These are phyloP conservation scores for Electrophaes corylata DNA, from an alignment of 2,888 invertebrate species.

Conservation along the genomic window DNA sequence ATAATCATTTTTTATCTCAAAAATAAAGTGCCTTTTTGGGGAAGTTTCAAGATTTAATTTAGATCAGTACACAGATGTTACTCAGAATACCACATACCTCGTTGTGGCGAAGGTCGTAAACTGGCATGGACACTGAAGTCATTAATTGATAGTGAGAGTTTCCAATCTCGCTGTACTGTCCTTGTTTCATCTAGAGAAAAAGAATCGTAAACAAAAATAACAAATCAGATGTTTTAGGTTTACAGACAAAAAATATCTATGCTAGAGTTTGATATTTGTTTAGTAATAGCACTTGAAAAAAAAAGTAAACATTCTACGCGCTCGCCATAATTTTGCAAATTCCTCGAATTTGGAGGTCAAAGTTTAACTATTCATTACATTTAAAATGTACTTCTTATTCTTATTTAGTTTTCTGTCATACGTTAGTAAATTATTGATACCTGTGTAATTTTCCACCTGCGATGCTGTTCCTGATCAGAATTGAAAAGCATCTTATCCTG, in stretches of 20 bases:
- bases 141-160: slow-evolving; percentile 90
- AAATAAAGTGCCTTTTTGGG: slow-evolving; percentile 31
- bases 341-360: no score
- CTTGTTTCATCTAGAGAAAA: slow-evolving; percentile 81
- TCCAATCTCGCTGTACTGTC: slow-evolving; percentile 85
- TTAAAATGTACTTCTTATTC: not conserved
- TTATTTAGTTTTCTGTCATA: no score
- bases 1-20: slow-evolving; percentile 6
- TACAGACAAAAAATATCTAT: no score
- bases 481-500: slow-evolving; percentile 85
- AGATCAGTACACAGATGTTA: slow-evolving; percentile 1
- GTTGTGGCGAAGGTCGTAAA: slow-evolving; percentile 93
- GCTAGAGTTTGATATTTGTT: no score
- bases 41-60: slow-evolving; percentile 19
- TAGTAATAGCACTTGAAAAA: no score
- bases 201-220: no score
- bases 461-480: slow-evolving; percentile 86
- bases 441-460: slow-evolving; percentile 81
- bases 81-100: slow-evolving; percentile 86
- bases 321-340: no score
- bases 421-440: slow-evolving; percentile 31
- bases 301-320: no score
- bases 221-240: no score
- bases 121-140: slow-evolving; percentile 97
- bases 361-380: no score